Evolutionary conservation across 2,888 invertebrate species (phyloP), one percentile per base, ranked within the genome.

Genomic region (Conistra vaccinii): DNA sequence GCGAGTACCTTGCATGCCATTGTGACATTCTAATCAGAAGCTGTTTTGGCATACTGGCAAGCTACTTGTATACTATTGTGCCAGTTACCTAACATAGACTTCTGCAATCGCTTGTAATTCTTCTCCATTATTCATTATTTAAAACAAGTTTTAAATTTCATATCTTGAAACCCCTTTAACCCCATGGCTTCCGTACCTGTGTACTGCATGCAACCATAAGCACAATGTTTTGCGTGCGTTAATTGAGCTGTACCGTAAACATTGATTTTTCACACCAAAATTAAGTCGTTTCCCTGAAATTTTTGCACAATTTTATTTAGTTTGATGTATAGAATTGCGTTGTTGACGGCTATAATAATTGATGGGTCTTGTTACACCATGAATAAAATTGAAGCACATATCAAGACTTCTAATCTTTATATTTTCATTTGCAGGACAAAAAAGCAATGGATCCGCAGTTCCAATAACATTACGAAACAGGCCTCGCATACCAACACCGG

Each of bases 401-500:
- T 35, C 39, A 51, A 3, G 45, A 71, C 10, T 45, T 29, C 20
- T 12, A 48, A 68, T 60, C 7, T 39, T 26, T 35, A 2, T 4
- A 14, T n/a, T 61, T 48, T 75, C 1, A 20, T 66, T 81, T 81
- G 51, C 91, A 98, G 97, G 97, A 55, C 96, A 97, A 88, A 98
- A 98, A 92, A 96, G 98, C 87, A 98, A 98, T 91, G 98, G 98
- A 7, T 95, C 97, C 1, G 97, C 97, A 23, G 95, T 97, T 53
- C 97, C 98, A 12, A 97, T 97, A 81, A 97, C 97, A n/a, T 95
- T 98, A 80, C 98, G 98, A 90, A 98, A 98, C 90, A 97, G 98
- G 73, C 98, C 98, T n/a, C 97, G 98, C 70, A 98, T 99, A 86
- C 98, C 98, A 57, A 98, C 98, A 12, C 98, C 98, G 0, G 98